These are phyloP conservation scores for Varanus salvator DNA, from an alignment of 2,113 vertebrate genomes.

Conservation along the genomic window DNA sequence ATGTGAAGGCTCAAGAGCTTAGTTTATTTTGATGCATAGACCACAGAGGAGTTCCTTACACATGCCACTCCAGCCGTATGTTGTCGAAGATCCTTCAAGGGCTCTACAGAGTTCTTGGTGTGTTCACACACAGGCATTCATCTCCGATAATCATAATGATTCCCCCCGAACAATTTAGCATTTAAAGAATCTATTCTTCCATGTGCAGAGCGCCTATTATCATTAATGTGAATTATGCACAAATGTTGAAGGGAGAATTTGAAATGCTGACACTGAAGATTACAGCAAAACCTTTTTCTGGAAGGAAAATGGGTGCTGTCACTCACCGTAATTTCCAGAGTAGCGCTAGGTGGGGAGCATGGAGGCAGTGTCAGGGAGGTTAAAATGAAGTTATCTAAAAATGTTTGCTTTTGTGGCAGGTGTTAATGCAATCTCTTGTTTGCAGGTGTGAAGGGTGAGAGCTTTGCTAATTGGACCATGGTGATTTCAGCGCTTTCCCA, in stretches of 20 bases:
- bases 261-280: conserved; percentile 42
- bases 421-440: conserved; percentile 69
- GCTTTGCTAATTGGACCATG: conserved; percentile 74
- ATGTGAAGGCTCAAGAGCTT: conserved; percentile 22
- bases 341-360: conserved; percentile 51
- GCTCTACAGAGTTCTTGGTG: background rate
- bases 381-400: conserved; percentile 75
- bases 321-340: conserved; percentile 54
- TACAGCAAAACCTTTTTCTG: conserved; percentile 9
- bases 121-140: conserved; percentile 40
- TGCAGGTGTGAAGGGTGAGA: conserved; percentile 69
- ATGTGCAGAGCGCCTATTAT: conserved; percentile 40
- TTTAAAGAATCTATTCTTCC: conserved; percentile 54
- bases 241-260: conserved; percentile 49
- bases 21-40: conserved; percentile 52
- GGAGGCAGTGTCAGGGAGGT: conserved; percentile 63
- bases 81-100: conserved; percentile 30
- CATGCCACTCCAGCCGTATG: conserved; percentile 19
- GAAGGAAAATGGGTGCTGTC: conserved; percentile 52
- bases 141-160: conserved; percentile 46
- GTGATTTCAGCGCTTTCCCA: conserved; percentile 61
- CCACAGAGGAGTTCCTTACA: conserved; percentile 35
- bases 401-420: conserved; percentile 74
- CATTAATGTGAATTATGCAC: conserved; percentile 56
- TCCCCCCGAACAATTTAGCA: conserved; percentile 56